phyloP scores from a whole-genome alignment of 2,888 invertebrate genomes.

The Lepidochrysops patricia region DNA sequence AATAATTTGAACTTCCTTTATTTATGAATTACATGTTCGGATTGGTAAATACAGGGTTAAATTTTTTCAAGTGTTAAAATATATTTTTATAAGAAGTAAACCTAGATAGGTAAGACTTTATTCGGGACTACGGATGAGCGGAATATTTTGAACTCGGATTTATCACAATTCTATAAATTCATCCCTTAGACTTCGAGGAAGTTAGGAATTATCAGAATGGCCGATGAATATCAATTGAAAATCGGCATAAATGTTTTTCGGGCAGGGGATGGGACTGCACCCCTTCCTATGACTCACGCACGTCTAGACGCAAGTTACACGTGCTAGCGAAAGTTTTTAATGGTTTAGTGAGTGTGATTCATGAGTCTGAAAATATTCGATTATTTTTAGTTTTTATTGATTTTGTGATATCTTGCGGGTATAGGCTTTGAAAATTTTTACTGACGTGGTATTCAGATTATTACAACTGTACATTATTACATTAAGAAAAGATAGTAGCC shows the following conservation, averaged over 20 bases:
- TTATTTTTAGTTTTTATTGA: too few relatives aligned
- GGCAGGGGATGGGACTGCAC: slow-evolving; percentile 10
- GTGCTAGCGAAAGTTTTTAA: background rate
- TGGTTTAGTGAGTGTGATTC: background rate
- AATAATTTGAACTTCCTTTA: background rate
- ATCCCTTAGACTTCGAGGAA: background rate
- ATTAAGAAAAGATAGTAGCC: too few relatives aligned
- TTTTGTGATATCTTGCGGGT: too few relatives aligned
- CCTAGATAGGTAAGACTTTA: too few relatives aligned
- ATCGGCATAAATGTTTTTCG: background rate
- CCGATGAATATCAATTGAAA: slow-evolving; percentile 5
- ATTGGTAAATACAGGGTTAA: too few relatives aligned
- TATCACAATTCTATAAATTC: background rate
- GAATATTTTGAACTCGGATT: too few relatives aligned
- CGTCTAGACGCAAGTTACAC: slow-evolving; percentile 16
- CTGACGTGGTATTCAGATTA: too few relatives aligned
- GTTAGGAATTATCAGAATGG: background rate
- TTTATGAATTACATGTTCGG: background rate
- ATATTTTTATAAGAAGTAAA: too few relatives aligned
- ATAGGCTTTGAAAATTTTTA: too few relatives aligned
- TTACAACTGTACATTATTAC: too few relatives aligned
- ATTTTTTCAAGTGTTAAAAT: background rate
- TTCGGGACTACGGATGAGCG: too few relatives aligned
- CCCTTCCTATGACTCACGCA: slow-evolving; percentile 22
- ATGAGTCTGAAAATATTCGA: background rate